Percentiles rank a stretch among this genome's conserved stretches.
phyloP scores from a whole-genome alignment of 2,797 vertebrate species.

The Chelon auratus region DNA sequence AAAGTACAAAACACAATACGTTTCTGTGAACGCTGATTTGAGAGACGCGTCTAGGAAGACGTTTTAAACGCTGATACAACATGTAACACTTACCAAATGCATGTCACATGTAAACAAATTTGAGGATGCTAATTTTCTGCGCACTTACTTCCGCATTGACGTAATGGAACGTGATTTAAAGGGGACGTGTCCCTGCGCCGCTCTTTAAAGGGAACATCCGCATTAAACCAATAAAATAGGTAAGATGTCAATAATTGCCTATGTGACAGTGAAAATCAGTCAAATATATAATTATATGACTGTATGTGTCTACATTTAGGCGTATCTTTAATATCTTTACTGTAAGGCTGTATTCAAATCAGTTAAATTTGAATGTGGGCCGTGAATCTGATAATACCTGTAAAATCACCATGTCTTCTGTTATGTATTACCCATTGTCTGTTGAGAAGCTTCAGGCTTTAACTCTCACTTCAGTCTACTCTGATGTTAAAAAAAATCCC shows the following conservation, averaged over 20 bases:
- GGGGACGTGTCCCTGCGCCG: background rate
- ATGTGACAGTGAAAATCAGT: background rate
- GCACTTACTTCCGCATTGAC: slow-evolving; percentile 68
- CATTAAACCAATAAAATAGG: background rate
- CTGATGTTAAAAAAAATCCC: background rate
- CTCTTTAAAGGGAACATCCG: background rate
- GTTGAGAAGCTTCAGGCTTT: background rate
- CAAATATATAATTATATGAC: background rate
- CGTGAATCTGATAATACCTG: slow-evolving; percentile 35
- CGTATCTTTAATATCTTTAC: background rate
- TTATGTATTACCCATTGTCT: slow-evolving; percentile 3
- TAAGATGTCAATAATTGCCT: background rate
- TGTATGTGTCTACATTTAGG: background rate
- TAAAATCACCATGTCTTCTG: slow-evolving; percentile 10
- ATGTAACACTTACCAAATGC: slow-evolving; percentile 42
- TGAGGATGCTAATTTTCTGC: slow-evolving; percentile 25
- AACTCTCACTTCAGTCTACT: background rate
- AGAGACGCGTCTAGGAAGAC: accelerated
- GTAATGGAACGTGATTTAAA: slow-evolving; percentile 54
- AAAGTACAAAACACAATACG: background rate
- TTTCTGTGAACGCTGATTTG: background rate
- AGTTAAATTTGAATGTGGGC: slow-evolving; percentile 36
- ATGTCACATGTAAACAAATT: slow-evolving; percentile 69
- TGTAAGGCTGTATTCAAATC: slow-evolving; percentile 27
- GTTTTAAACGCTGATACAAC: background rate